Evolutionary conservation across 2,888 invertebrate species (phyloP), one percentile per base, ranked within the genome.

Genomic region (Rhorus exstirpatorius): DNA sequence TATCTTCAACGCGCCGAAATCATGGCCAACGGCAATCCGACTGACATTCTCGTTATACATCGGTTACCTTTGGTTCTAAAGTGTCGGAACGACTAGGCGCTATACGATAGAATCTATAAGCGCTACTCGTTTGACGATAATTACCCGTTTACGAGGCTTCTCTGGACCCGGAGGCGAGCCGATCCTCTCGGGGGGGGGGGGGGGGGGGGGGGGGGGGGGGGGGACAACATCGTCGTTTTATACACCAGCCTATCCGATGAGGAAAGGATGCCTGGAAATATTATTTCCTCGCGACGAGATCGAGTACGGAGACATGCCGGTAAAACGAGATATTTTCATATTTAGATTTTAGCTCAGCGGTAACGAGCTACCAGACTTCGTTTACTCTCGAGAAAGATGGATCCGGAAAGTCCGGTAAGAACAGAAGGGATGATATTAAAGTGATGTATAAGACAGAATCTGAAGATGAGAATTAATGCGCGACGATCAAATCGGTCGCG

Each of bases 11-110:
- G 83, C 84, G 79, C 82, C 85, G 81, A 86, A 88, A 89, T 88
- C 86, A 85, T 81, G 49, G 55, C 80, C 67, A 67, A 75, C 78
- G 83, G 70, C 67, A 53, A 75, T 55, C 68, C 76, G 81, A 82
- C 79, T 84, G 85, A 84, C 81, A 84, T 85, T 80, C 81, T 81
- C 82, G 82, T 75, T 83, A 76, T 51, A 76, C 35, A 79, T 63
- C 55, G 63, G 49, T 26, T 31, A 61, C 51, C 58, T 74, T 67
- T 44, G 14, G 70, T 84, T 85, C 88, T 87, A 88, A 88, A 89
- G 88, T 87, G 88, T 87, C 88, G 89, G 87, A 87, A 87, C 87
- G 87, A 83, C 67, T 46, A 67, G 14, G 84, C 84, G 86, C 85
- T 81, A 17, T n/a, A 81, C 84, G 86, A 87, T 86, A 84, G 83